phyloP scores from a whole-genome alignment of 92 coral and sea anemone genomes.

The Umimayanthus kanabou region DNA sequence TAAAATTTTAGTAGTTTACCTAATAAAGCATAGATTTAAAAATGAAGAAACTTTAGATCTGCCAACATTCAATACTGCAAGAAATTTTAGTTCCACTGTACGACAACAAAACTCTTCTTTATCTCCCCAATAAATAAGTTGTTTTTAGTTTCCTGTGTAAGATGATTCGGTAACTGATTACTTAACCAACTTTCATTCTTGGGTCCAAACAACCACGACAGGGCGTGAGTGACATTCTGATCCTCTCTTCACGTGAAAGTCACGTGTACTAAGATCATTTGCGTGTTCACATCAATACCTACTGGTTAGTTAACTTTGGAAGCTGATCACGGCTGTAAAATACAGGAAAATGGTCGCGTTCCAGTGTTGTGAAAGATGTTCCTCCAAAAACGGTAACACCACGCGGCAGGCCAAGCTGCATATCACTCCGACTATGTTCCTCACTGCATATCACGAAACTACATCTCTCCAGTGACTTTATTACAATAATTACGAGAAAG shows the following conservation, averaged over 20 bases:
- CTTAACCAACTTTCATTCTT: background rate
- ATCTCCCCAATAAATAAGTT: background rate
- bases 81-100: background rate
- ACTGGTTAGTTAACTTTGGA: background rate
- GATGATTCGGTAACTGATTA: background rate
- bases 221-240: background rate
- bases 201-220: too few species aligned
- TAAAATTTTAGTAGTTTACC: background rate
- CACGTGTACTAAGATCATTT: too few species aligned
- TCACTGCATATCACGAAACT: background rate
- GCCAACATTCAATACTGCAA: background rate
- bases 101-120: background rate
- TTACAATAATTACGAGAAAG: background rate
- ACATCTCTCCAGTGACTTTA: background rate
- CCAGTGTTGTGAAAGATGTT: background rate
- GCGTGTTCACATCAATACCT: background rate
- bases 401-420: background rate
- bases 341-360: background rate
- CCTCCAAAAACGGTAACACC: background rate
- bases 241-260: too few species aligned
- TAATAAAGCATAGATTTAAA: too few species aligned
- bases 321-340: background rate
- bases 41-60: background rate
- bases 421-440: background rate
- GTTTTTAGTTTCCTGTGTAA: background rate